phyloP scores from a whole-genome alignment of 2,888 invertebrate genomes.

The Dromius quadrimaculatus region DNA sequence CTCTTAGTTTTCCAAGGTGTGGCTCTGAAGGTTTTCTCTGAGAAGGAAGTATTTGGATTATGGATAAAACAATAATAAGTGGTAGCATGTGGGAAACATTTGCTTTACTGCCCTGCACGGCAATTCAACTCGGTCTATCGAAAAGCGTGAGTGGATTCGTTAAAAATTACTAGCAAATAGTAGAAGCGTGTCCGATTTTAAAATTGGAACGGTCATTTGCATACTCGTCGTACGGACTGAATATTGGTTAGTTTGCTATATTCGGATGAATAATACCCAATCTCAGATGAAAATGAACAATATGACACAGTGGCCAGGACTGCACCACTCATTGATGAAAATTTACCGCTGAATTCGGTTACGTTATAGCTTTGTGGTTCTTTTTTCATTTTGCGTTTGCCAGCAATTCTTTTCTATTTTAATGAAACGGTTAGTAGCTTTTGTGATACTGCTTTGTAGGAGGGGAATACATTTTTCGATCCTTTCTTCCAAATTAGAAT shows the following conservation, averaged over 20 bases:
- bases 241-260: conserved; percentile 45
- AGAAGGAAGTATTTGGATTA: too few relatives aligned
- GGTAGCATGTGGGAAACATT: too few relatives aligned
- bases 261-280: conserved; percentile 44
- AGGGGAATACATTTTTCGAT: too few relatives aligned
- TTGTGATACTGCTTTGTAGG: conserved; percentile 1
- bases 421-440: conserved; percentile 18
- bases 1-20: too few relatives aligned
- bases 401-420: conserved; percentile 17
- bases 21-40: too few relatives aligned
- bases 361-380: conserved; percentile 10
- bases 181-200: conserved; percentile 37
- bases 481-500: too few relatives aligned
- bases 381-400: conserved; percentile 12
- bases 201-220: conserved; percentile 44
- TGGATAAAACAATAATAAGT: too few relatives aligned
- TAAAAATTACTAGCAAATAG: conserved; percentile 49
- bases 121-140: conserved; percentile 6
- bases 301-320: conserved; percentile 32
- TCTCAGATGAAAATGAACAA: conserved; percentile 48
- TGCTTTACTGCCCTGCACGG: conserved; percentile 4
- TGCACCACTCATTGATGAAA: conserved; percentile 30
- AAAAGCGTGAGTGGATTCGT: conserved; percentile 39
- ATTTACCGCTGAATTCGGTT: conserved; percentile 32
- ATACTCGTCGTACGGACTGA: conserved; percentile 29